Conservation (phyloP, 2,113 vertebrate species). For the Psittacula cyanocephala region DNA sequence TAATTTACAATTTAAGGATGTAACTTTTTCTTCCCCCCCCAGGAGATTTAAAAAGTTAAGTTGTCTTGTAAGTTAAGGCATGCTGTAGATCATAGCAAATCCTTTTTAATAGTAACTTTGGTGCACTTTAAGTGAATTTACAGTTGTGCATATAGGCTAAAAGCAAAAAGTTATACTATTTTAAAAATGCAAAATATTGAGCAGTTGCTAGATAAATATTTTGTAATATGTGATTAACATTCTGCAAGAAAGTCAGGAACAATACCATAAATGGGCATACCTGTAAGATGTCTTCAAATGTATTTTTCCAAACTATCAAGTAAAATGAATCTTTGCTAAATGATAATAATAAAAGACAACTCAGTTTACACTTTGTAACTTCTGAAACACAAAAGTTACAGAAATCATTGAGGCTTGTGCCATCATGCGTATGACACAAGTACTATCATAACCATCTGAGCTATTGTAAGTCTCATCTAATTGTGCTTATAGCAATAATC, state of each 20-base stretch:
- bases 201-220: not conserved
- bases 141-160: not conserved
- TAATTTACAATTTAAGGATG: not conserved
- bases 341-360: not conserved
- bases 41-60: not conserved
- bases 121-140: not conserved
- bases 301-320: not conserved
- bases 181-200: not conserved
- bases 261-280: not conserved
- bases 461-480: not conserved
- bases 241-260: not conserved
- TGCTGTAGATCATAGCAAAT: not conserved
- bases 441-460: not conserved
- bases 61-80: not conserved
- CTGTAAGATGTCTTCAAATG: not conserved
- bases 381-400: not conserved
- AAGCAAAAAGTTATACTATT: not conserved
- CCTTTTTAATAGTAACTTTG: not conserved
- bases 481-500: not conserved
- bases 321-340: not conserved
- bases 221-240: not conserved
- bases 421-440: not conserved
- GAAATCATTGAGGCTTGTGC: not conserved
- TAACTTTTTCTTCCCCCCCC: not conserved
- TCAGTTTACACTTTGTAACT: not conserved